These are phyloP conservation scores for Acanthococcus lagerstroemiae DNA, from an alignment of 2,888 invertebrate genomes.

Conservation along the genomic window DNA sequence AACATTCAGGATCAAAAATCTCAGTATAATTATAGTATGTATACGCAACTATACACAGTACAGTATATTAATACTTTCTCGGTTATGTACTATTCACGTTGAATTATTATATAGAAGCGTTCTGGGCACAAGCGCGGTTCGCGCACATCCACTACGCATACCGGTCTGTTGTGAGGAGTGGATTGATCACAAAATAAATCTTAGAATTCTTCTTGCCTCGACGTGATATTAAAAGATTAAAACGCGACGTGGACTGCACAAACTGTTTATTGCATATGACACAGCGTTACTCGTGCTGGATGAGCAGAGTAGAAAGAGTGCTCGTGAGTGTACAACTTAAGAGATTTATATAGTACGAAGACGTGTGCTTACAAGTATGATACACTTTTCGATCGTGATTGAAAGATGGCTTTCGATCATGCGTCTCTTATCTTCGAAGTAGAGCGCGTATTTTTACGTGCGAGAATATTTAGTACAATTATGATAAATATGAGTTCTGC, in stretches of 20 bases:
- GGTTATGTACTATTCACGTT: background rate
- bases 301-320: background rate
- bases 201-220: background rate
- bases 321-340: background rate
- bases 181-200: background rate
- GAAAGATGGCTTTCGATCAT: too few relatives aligned
- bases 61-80: background rate
- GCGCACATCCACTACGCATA: background rate
- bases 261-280: background rate
- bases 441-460: too few relatives aligned
- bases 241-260: background rate
- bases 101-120: background rate
- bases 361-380: too few relatives aligned
- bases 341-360: too few relatives aligned
- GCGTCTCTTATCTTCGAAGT: too few relatives aligned
- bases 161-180: background rate
- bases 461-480: background rate
- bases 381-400: too few relatives aligned
- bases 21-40: too few relatives aligned
- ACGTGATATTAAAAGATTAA: background rate
- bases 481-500: background rate
- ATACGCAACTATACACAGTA: background rate
- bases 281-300: background rate
- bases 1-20: too few relatives aligned
- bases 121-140: background rate